Conservation (phyloP, 37 sponge, comb jelly and placozoan genomes). For the Halichondria panicea region DNA sequence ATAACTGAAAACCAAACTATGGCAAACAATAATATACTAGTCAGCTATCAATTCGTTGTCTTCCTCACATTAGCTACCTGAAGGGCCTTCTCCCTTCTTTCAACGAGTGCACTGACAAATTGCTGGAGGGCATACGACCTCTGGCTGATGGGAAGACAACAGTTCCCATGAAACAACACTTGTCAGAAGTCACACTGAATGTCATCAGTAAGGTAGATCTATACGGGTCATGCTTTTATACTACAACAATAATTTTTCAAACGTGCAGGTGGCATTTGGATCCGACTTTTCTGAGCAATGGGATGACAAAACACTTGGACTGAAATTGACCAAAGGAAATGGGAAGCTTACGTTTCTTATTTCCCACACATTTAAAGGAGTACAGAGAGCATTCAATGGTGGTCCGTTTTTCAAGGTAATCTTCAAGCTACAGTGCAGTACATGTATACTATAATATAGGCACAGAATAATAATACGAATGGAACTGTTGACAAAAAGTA, state of each 20-base stretch:
- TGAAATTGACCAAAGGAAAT: neutral
- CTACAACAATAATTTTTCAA: too few relatives aligned
- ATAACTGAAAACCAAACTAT: too few relatives aligned
- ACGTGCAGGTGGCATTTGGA: too few relatives aligned
- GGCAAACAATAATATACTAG: too few relatives aligned
- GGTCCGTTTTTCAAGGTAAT: too few relatives aligned
- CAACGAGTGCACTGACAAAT: conserved; percentile 18
- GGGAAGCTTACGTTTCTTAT: neutral
- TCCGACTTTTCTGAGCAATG: too few relatives aligned
- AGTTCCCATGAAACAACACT: conserved; percentile 15
- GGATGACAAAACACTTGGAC: neutral
- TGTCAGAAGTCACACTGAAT: neutral
- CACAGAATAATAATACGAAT: too few relatives aligned
- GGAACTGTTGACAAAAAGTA: too few relatives aligned
- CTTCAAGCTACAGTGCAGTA: too few relatives aligned
- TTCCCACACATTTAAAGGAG: neutral
- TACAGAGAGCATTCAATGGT: neutral
- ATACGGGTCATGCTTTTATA: too few relatives aligned
- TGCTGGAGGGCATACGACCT: conserved; percentile 4
- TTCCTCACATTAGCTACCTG: neutral
- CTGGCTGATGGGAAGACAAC: conserved; percentile 4
- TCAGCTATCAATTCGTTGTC: too few relatives aligned
- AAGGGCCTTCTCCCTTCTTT: neutral
- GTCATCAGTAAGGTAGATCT: neutral
- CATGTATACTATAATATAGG: too few relatives aligned